Conservation (phyloP, 2,888 invertebrate genomes). For the Drosophila ezoana region DNA sequence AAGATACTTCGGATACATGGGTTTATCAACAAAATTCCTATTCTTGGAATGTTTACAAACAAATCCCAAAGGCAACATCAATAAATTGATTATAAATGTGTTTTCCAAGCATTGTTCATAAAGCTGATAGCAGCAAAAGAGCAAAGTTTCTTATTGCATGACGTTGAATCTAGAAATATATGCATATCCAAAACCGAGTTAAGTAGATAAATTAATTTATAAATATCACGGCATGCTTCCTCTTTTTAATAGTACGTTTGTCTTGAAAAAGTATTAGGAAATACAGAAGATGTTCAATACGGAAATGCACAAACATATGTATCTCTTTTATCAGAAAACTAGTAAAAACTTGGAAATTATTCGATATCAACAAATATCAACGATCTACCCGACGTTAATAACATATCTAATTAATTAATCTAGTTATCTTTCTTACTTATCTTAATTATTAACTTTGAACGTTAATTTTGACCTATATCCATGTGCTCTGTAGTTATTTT, state of each 20-base stretch:
- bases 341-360: too few relatives aligned
- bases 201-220: too few relatives aligned
- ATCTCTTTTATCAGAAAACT: too few relatives aligned
- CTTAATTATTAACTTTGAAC: too few relatives aligned
- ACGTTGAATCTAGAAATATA: background rate
- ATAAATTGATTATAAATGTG: background rate
- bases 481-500: background rate
- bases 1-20: background rate
- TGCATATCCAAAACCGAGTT: too few relatives aligned
- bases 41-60: background rate
- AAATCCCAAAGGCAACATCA: constrained; percentile 16
- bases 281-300: too few relatives aligned
- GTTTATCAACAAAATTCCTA: background rate
- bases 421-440: background rate
- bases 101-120: background rate
- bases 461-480: background rate
- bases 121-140: constrained; percentile 1
- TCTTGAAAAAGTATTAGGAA: too few relatives aligned
- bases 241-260: too few relatives aligned
- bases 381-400: background rate
- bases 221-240: too few relatives aligned
- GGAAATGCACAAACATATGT: too few relatives aligned
- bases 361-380: background rate
- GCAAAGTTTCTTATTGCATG: background rate
- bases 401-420: background rate